Percentiles rank a stretch among this genome's conserved stretches.
Conservation (phyloP, 2,888 invertebrate genomes). For the Melipona bicolor region DNA sequence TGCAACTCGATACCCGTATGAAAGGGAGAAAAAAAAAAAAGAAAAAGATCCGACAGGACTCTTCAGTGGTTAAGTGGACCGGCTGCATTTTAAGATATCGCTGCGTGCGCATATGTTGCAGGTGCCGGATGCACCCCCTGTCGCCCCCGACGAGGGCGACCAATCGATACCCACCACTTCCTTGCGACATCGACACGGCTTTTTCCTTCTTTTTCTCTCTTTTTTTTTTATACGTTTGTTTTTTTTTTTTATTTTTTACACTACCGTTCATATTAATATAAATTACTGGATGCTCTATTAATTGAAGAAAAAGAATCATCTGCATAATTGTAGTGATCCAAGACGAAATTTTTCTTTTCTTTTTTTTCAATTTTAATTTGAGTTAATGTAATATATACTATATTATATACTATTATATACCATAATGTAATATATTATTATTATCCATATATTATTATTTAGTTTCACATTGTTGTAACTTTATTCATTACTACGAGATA, state of each 20-base stretch:
- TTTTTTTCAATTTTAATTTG: no score
- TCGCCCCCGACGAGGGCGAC: conserved; percentile 33
- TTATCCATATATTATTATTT: no score
- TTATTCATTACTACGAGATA: no score
- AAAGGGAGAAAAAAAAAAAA: conserved; percentile 13
- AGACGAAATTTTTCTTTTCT: no score
- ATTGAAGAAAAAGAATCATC: no score
- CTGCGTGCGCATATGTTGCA: conserved; percentile 55
- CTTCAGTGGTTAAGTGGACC: conserved; percentile 42
- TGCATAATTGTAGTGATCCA: no score
- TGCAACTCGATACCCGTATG: conserved; percentile 40
- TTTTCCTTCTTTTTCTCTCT: not conserved
- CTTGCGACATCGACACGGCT: not conserved
- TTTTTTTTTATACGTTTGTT: not conserved
- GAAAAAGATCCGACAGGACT: conserved; percentile 43
- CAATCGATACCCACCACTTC: conserved; percentile 44
- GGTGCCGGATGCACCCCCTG: conserved; percentile 46
- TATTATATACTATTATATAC: no score
- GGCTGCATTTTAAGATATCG: conserved; percentile 62
- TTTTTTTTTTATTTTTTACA: not conserved
- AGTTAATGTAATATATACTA: no score
- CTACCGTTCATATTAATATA: no score
- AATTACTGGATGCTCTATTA: no score
- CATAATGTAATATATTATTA: no score
- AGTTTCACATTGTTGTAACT: no score